Conservation (phyloP, 2,797 vertebrate species). For the Pantherophis alleghaniensis region DNA sequence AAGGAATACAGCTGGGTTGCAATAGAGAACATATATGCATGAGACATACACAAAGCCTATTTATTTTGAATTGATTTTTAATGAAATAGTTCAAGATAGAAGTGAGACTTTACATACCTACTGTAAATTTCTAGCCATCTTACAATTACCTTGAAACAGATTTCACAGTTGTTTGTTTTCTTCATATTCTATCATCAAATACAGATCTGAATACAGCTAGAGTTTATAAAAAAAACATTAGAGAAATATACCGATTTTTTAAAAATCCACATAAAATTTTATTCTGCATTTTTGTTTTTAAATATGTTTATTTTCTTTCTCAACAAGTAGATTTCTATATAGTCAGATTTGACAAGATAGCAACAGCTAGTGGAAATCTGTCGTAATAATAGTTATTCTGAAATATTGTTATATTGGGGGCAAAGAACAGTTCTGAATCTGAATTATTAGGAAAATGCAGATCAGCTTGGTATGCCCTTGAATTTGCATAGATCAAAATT, state of each 20-base stretch:
- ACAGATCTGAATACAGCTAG: background rate
- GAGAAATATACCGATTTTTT: background rate
- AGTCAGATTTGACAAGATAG: background rate
- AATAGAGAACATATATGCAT: background rate
- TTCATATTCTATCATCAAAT: background rate
- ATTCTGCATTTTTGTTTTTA: background rate
- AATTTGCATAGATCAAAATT: background rate
- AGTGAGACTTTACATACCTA: background rate
- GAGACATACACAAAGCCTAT: background rate
- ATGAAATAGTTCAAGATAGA: background rate
- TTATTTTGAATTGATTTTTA: background rate
- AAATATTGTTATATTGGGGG: background rate
- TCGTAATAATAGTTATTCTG: background rate
- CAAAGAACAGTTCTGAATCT: background rate
- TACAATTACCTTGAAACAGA: background rate
- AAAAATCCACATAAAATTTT: background rate
- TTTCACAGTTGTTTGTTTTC: background rate
- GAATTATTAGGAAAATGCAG: background rate
- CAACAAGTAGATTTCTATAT: background rate
- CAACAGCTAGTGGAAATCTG: background rate
- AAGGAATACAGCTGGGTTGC: background rate
- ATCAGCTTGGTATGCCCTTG: background rate
- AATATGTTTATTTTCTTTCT: background rate
- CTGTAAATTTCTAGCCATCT: background rate
- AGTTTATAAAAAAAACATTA: background rate